Evolutionary conservation across 2,797 vertebrate genomes (phyloP).

Genomic region (Pseudocheirus occidentalis): DNA sequence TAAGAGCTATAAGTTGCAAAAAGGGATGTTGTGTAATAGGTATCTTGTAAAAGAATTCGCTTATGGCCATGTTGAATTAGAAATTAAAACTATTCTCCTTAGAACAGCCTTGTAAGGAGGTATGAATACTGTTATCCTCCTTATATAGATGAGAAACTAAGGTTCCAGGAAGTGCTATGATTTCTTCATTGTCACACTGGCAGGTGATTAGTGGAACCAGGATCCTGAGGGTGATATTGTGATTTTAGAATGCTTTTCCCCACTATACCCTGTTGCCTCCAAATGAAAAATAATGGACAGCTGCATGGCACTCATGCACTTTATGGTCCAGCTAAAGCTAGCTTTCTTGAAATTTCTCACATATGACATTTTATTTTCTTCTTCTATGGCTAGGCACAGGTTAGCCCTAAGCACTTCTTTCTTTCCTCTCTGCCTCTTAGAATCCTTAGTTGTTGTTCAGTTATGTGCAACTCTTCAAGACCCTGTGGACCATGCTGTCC

Average conservation of each 20-base stretch:
- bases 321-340: neutral
- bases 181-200: neutral
- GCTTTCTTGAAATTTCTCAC: neutral
- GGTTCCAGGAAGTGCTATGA: neutral
- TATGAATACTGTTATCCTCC: neutral
- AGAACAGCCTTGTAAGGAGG: neutral
- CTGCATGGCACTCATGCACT: neutral
- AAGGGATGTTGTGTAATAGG: neutral
- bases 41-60: neutral
- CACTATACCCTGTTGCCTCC: neutral
- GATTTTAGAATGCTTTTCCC: neutral
- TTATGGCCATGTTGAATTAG: neutral
- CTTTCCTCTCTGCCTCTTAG: neutral
- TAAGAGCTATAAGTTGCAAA: neutral
- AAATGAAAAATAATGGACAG: neutral
- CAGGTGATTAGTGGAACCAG: neutral
- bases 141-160: neutral
- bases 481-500: neutral
- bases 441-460: neutral
- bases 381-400: neutral
- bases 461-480: neutral
- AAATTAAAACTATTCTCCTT: neutral
- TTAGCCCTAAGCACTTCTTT: neutral
- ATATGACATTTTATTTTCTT: neutral
- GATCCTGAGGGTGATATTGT: neutral